Percentiles rank a stretch among this genome's conserved stretches.
Evolutionary conservation across 2,113 vertebrate genomes (phyloP).

Genomic region (Tupaia tana): DNA sequence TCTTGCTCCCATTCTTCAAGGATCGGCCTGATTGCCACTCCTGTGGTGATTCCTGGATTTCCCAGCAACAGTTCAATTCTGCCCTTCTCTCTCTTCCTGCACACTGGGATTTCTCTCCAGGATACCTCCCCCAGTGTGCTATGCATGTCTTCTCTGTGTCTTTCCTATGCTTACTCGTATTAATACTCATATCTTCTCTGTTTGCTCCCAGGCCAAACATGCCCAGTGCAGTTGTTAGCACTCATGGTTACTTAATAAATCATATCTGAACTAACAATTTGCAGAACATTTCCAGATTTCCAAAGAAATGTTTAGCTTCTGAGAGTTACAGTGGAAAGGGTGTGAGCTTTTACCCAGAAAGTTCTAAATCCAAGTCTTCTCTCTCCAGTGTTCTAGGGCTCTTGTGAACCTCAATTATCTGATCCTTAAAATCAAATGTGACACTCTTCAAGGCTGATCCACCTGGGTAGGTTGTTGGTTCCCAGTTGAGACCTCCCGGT

Average conservation of each 20-base stretch:
- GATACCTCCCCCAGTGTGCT: too few species aligned
- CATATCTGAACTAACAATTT: not conserved
- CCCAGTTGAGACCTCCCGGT: too few species aligned
- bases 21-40: fast-evolving
- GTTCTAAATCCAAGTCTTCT: not conserved
- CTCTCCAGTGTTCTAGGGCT: not conserved
- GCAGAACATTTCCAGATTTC: too few species aligned
- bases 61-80: too few species aligned
- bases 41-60: fast-evolving
- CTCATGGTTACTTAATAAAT: not conserved
- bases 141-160: not conserved
- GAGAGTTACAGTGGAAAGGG: not conserved
- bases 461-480: too few species aligned
- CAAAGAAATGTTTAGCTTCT: not conserved
- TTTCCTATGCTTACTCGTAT: too few species aligned
- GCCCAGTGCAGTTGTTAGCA: not conserved
- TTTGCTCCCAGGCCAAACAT: not conserved
- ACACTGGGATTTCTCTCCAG: fast-evolving
- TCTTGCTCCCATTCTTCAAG: too few species aligned
- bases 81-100: not conserved
- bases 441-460: too few species aligned
- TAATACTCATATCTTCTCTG: not conserved
- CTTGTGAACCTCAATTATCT: not conserved
- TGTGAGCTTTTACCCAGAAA: not conserved
- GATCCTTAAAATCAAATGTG: not conserved